Conservation (phyloP, 2,888 invertebrate species). For the Octonoba sinensis region DNA sequence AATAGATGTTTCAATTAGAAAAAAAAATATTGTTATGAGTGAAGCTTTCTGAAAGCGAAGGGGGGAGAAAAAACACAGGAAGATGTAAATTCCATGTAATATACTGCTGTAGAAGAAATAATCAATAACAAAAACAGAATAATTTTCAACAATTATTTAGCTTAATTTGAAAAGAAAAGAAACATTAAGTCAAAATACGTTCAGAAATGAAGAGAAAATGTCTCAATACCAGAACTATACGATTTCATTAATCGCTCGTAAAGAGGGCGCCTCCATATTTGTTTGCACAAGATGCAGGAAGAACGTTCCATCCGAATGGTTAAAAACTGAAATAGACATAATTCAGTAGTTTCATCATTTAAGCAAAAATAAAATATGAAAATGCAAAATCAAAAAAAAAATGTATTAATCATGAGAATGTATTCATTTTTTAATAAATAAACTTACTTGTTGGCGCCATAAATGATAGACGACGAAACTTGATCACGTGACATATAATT, state of each 20-base stretch:
- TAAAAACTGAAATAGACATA: neutral
- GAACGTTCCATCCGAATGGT: conserved; percentile 4
- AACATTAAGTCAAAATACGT: neutral
- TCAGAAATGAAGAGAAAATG: neutral
- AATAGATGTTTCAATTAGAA: no score
- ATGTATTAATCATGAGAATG: neutral
- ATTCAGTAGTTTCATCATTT: neutral
- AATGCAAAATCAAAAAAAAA: neutral
- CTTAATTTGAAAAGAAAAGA: neutral
- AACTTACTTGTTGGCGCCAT: conserved; percentile 52
- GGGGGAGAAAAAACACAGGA: no score
- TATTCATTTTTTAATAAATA: neutral
- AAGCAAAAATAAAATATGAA: neutral
- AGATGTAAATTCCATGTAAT: no score
- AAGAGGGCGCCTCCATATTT: conserved; percentile 64
- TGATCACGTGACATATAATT: conserved; percentile 48
- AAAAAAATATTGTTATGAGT: no score
- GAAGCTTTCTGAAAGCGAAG: no score
- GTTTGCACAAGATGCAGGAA: conserved; percentile 42
- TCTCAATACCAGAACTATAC: neutral
- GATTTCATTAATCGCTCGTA: conserved; percentile 4
- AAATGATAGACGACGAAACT: conserved; percentile 49
- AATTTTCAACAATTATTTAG: no score
- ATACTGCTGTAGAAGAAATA: no score
- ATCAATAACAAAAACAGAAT: no score